Percentiles rank a stretch among this genome's conserved stretches.
Conservation (phyloP, 1,140 invertebrate genomes). For the Meloidogyne chitwoodi region DNA sequence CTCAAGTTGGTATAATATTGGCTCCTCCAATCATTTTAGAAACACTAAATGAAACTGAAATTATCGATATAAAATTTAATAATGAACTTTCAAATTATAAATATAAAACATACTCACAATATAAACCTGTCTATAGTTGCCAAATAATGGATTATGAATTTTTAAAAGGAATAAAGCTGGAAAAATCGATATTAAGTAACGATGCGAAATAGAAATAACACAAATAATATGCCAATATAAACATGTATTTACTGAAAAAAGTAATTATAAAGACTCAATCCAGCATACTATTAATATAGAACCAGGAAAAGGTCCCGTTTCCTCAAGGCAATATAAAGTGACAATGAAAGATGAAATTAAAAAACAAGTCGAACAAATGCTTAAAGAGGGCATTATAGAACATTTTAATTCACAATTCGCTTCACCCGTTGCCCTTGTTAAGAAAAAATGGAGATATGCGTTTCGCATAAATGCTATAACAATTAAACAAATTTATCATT, state of each 20-base stretch:
- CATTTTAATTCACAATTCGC: neutral
- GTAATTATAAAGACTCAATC: neutral
- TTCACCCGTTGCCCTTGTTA: neutral
- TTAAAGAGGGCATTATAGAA: neutral
- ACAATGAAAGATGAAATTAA: conserved; percentile 5
- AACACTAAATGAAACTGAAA: neutral
- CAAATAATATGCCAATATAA: neutral
- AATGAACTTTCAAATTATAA: neutral
- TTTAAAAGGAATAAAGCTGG: neutral
- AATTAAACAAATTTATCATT: conserved; percentile 1
- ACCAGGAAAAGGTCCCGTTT: neutral
- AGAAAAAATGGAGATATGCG: neutral
- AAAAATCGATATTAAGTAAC: neutral
- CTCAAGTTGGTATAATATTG: too few relatives aligned
- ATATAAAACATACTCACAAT: neutral
- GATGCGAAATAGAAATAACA: neutral
- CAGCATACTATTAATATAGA: neutral
- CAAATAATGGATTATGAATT: neutral
- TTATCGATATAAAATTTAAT: neutral
- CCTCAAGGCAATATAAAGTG: neutral
- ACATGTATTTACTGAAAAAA: conserved; percentile 3
- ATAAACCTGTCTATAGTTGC: neutral
- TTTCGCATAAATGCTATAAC: conserved; percentile 18
- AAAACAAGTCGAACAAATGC: neutral
- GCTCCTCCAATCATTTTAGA: too few relatives aligned